phyloP scores from a whole-genome alignment of 2,113 vertebrate species.

The Ciconia stormi region DNA sequence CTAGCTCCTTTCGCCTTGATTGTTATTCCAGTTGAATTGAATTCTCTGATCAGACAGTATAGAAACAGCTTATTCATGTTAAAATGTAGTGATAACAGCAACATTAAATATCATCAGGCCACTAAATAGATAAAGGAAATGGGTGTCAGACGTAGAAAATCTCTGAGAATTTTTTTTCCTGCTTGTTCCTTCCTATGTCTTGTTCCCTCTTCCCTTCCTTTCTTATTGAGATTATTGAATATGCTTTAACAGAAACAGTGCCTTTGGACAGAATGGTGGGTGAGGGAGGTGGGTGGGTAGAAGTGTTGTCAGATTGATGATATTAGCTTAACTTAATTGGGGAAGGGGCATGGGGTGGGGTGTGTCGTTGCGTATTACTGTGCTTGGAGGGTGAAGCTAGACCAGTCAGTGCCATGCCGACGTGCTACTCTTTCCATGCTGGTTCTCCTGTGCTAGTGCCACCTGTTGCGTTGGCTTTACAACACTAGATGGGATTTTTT shows the following conservation, averaged over 20 bases:
- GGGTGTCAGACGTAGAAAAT: background rate
- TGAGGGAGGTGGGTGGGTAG: background rate
- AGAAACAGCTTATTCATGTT: background rate
- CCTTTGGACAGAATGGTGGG: background rate
- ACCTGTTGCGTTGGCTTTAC: conserved; percentile 3
- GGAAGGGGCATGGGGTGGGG: background rate
- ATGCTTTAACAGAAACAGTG: background rate
- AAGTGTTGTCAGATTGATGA: background rate
- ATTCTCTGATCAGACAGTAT: background rate
- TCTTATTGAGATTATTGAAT: background rate
- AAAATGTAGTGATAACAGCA: background rate
- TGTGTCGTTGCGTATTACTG: background rate
- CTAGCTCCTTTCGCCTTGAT: background rate
- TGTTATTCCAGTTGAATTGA: background rate
- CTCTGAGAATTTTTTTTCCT: background rate
- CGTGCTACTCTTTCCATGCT: background rate
- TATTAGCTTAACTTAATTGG: background rate
- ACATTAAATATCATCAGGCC: background rate
- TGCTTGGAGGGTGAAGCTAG: conserved; percentile 49
- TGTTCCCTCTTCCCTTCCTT: background rate
- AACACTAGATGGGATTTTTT: background rate
- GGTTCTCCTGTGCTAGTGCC: background rate
- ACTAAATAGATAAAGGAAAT: background rate
- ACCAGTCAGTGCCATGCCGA: conserved; percentile 1
- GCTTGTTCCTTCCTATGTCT: background rate